These are phyloP conservation scores for Pseudachorutes palmiensis DNA, from an alignment of 1,140 invertebrate genomes.

Conservation along the genomic window DNA sequence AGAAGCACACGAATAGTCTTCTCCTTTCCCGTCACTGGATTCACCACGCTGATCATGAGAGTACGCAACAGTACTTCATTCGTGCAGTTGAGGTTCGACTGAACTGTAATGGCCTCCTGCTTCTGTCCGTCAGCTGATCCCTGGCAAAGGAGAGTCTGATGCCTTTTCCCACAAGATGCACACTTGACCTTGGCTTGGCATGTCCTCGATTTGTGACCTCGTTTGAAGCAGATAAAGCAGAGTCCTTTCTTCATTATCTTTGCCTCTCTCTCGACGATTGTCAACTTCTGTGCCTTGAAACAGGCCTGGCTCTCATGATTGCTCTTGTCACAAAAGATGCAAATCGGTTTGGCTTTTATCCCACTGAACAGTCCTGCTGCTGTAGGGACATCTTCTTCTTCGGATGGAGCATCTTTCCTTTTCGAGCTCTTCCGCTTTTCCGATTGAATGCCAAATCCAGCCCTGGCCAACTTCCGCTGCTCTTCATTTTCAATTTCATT, in stretches of 20 bases:
- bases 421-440: not conserved
- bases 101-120: not conserved
- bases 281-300: not conserved
- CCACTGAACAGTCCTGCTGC: not conserved
- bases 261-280: not conserved
- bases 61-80: not conserved
- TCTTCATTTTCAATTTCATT: constrained; percentile 5
- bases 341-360: not conserved
- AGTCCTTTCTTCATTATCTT: not conserved
- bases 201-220: not conserved
- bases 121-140: too few species aligned
- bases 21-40: not conserved
- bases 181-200: not conserved
- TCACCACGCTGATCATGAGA: not conserved
- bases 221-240: not conserved
- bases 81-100: not conserved
- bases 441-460: too few species aligned
- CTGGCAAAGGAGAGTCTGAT: too few species aligned
- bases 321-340: not conserved
- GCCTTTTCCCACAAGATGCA: not conserved
- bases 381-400: not conserved
- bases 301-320: not conserved
- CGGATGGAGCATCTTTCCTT: not conserved
- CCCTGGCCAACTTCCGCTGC: not conserved
- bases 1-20: constrained; percentile 6